These are phyloP conservation scores for Chalcis sispes DNA, from an alignment of 2,888 invertebrate species.

Conservation along the genomic window DNA sequence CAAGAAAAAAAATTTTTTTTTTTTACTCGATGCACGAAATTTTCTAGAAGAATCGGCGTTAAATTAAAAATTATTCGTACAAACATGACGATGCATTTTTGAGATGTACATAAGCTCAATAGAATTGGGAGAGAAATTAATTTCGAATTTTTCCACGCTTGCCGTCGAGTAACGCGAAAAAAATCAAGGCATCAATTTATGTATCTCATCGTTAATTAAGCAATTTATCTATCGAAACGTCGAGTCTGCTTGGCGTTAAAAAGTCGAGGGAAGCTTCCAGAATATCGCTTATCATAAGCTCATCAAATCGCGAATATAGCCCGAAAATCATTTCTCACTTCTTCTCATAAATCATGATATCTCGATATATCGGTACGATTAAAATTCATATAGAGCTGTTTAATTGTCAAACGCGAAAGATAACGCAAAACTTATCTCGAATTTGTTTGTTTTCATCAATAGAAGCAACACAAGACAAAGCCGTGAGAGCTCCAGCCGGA, in stretches of 20 bases:
- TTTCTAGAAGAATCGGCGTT: too few species aligned
- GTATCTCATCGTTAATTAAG: not conserved
- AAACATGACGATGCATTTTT: too few species aligned
- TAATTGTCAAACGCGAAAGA: not conserved
- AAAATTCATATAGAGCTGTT: not conserved
- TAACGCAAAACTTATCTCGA: not conserved
- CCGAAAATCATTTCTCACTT: not conserved
- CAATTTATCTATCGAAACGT: not conserved
- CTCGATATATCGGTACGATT: not conserved
- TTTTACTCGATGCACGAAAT: too few species aligned
- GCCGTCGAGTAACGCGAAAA: not conserved
- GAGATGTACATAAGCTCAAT: too few species aligned
- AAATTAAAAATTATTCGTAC: too few species aligned
- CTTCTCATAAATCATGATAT: not conserved
- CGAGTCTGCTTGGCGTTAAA: not conserved
- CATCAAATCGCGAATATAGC: not conserved
- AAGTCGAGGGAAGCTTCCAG: not conserved
- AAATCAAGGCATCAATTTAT: not conserved
- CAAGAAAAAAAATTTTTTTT: too few species aligned
- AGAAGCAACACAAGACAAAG: constrained; percentile 77
- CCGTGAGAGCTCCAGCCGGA: constrained; percentile 76
- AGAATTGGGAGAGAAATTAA: too few species aligned
- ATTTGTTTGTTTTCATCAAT: constrained; percentile 54
- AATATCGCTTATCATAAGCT: not conserved
- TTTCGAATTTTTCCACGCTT: too few species aligned